A percentile compares a stretch with the other conserved stretches of the same genome.
These are phyloP conservation scores for Cetonia aurata DNA, from an alignment of 2,888 invertebrate genomes.

Conservation along the genomic window DNA sequence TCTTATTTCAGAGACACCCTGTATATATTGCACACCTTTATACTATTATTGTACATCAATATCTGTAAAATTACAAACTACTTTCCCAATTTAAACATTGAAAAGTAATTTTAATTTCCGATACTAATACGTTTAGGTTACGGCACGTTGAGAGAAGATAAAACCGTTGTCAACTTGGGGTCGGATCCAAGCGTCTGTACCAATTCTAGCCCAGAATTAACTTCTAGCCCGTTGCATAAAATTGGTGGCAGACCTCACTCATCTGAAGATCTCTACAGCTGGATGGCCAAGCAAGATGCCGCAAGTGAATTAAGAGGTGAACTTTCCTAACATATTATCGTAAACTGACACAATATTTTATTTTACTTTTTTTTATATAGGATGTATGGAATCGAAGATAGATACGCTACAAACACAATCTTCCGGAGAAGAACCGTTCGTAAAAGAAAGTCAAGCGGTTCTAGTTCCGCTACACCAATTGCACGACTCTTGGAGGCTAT, in stretches of 20 bases:
- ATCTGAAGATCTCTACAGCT: slow-evolving; percentile 89
- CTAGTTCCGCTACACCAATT: slow-evolving; percentile 80
- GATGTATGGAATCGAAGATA: slow-evolving; percentile 62
- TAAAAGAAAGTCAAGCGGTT: slow-evolving; percentile 68
- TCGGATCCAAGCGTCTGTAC: slow-evolving; percentile 75
- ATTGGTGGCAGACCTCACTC: slow-evolving; percentile 59
- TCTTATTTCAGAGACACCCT: too few relatives aligned
- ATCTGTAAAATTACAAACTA: neutral
- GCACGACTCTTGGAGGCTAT: slow-evolving; percentile 84
- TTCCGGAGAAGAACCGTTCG: slow-evolving; percentile 69
- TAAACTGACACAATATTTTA: neutral
- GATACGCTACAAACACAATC: slow-evolving; percentile 64
- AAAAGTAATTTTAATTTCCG: too few relatives aligned
- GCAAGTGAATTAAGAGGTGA: slow-evolving; percentile 24
- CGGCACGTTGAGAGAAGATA: slow-evolving; percentile 80
- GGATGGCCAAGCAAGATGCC: slow-evolving; percentile 90
- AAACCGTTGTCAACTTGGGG: slow-evolving; percentile 69
- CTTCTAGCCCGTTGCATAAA: slow-evolving; percentile 63
- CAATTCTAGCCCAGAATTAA: slow-evolving; percentile 65
- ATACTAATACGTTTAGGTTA: slow-evolving; percentile 70
- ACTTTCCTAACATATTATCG: neutral
- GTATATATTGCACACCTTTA: too few relatives aligned
- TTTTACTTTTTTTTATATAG: too few relatives aligned
- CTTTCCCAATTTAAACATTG: neutral
- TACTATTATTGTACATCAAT: too few relatives aligned